Evolutionary conservation across 2,888 invertebrate species (phyloP), one percentile per base, ranked within the genome.

Genomic region (Agrenia bidenticulata): DNA sequence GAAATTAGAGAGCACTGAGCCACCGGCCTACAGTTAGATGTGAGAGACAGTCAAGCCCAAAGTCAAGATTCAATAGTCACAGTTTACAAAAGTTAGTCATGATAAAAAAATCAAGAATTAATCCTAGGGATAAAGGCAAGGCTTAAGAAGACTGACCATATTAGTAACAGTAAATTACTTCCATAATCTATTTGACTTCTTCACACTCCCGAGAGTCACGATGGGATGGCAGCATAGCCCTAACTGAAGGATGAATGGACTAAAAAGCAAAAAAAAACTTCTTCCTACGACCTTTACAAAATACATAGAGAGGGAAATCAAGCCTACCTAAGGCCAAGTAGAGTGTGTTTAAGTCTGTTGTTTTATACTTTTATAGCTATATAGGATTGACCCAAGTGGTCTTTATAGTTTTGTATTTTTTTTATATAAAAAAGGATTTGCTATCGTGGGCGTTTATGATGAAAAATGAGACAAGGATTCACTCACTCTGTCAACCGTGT

Each of bases 401-500:
- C n/a, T n/a, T n/a, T n/a, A n/a, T n/a, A n/a, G n/a, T n/a, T n/a
- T n/a, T n/a, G n/a, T n/a, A n/a, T 39, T 15, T 11, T 15, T 39
- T 7, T 15, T 39, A 39, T 9, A n/a, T 45, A 15, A 45, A 15
- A 45, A 45, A 5, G 45, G 19, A 5, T 15, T 45, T 17, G 15
- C 15, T 45, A 45, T 45, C 45, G 45, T 51, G 51, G 51, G 51
- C 51, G 51, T 51, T 51, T 23, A 51, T 51, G 51, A 51, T 51
- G 51, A 51, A 51, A 51, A 51, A 51, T 51, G 51, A 51, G 51
- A 51, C 51, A 51, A 51, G 24, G 51, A 23, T 51, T 24, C 51
- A 51, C 51, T 51, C 51, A 51, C 23, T 51, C 51, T 23, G 19
- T 19, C 15, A 45, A 5, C 19, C 19, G 9, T 45, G 5, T 19